Percentiles rank a stretch among this genome's conserved stretches.
Conservation (phyloP, 2,113 vertebrate species). For the Chitala chitala region DNA sequence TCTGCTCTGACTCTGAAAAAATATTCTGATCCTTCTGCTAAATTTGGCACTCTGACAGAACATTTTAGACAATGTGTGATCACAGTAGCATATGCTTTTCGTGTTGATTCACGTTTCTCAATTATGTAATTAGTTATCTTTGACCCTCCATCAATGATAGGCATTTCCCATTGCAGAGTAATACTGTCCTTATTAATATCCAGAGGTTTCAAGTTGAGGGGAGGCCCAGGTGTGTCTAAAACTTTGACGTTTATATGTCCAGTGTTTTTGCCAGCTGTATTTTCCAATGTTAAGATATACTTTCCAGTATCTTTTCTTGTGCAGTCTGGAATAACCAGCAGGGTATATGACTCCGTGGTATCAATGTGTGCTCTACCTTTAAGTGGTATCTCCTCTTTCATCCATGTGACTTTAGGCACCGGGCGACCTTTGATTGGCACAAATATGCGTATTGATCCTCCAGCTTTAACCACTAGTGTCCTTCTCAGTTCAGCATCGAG, state of each 20-base stretch:
- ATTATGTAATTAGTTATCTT: slow-evolving; percentile 94
- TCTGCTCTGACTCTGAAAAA: slow-evolving; percentile 95
- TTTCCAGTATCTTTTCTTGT: slow-evolving; percentile 85
- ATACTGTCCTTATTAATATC: slow-evolving; percentile 89
- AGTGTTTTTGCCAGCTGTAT: slow-evolving; percentile 85
- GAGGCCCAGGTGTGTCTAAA: slow-evolving; percentile 90
- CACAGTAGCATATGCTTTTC: slow-evolving; percentile 87
- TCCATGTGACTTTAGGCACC: slow-evolving; percentile 84
- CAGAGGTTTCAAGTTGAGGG: slow-evolving; percentile 84
- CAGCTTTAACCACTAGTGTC: slow-evolving; percentile 92
- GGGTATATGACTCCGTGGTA: slow-evolving; percentile 88
- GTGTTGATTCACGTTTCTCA: slow-evolving; percentile 92
- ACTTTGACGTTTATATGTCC: slow-evolving; percentile 90
- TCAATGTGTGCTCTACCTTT: slow-evolving; percentile 83
- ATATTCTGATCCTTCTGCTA: slow-evolving; percentile 91
- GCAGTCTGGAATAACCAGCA: slow-evolving; percentile 89
- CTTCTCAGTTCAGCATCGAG: slow-evolving; percentile 88
- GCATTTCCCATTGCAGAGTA: slow-evolving; percentile 89
- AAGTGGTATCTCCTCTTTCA: slow-evolving; percentile 78
- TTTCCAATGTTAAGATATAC: slow-evolving; percentile 90
- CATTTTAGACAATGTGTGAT: slow-evolving; percentile 81
- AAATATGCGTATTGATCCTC: slow-evolving; percentile 89
- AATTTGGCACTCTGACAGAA: slow-evolving; percentile 74
- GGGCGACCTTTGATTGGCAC: slow-evolving; percentile 95
- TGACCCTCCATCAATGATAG: slow-evolving; percentile 90